A percentile compares a stretch with the other conserved stretches of the same genome.
These are phyloP conservation scores for Cotesia typhae DNA, from an alignment of 1,140 invertebrate species.

Conservation along the genomic window DNA sequence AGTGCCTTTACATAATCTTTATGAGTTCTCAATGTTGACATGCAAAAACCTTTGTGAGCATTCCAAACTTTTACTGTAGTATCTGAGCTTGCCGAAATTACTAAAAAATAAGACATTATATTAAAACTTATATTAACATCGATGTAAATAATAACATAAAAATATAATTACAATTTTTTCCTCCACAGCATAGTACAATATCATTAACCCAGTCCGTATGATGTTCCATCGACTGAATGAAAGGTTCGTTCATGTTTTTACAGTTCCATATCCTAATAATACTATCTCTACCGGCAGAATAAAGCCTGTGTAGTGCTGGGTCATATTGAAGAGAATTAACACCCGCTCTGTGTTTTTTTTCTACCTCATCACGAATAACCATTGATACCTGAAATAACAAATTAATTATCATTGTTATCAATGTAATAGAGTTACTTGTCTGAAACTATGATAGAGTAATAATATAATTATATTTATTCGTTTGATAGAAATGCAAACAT, in stretches of 20 bases:
- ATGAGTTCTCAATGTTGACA: conserved; percentile 96
- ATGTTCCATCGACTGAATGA: conserved; percentile 95
- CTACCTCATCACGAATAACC: conserved; percentile 96
- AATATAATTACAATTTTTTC: conserved; percentile 82
- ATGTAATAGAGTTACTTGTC: neutral
- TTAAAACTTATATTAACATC: conserved; percentile 15
- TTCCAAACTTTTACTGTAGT: conserved; percentile 99
- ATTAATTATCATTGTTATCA: conserved; percentile 25
- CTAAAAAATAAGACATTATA: conserved; percentile 63
- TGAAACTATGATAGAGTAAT: no score
- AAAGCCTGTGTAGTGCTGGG: conserved; percentile 84
- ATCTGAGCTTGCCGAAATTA: conserved; percentile 98
- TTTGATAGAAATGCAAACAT: neutral
- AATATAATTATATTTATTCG: no score
- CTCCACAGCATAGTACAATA: conserved; percentile 96
- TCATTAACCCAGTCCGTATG: conserved; percentile 99
- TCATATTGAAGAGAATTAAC: conserved; percentile 97
- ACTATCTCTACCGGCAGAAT: conserved; percentile 97
- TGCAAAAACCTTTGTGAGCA: conserved; percentile 98
- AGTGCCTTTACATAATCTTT: conserved; percentile 98
- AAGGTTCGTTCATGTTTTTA: conserved; percentile 78
- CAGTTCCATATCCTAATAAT: conserved; percentile 98
- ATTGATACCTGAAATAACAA: conserved; percentile 85
- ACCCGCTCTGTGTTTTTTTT: conserved; percentile 92
- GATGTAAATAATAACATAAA: conserved; percentile 29